Conservation (phyloP, 2,113 vertebrate species). For the Cyrtonyx montezumae region DNA sequence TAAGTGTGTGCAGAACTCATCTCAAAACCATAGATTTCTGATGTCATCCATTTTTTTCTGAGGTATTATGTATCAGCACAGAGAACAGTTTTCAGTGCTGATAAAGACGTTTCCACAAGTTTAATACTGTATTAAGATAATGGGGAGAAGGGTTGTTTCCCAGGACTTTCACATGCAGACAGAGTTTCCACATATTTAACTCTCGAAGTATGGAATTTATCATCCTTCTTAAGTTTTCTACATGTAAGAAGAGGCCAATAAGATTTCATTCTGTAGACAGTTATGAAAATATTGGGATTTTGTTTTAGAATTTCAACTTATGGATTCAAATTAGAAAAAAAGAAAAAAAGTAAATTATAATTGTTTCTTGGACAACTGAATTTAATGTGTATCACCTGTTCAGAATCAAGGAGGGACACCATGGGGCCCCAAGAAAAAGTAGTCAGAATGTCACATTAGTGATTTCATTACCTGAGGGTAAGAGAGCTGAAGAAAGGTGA, state of each 20-base stretch:
- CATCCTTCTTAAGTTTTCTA: not conserved
- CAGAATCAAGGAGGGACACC: not conserved
- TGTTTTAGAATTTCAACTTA: not conserved
- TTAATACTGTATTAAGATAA: not conserved
- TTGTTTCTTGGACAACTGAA: not conserved
- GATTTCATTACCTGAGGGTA: not conserved
- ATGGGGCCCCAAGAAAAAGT: not conserved
- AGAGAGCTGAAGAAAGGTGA: not conserved
- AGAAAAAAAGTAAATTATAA: not conserved
- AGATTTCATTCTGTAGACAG: not conserved
- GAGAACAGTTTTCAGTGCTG: not conserved
- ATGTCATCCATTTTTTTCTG: not conserved
- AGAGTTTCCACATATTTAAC: not conserved
- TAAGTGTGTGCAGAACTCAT: not conserved
- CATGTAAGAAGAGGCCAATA: not conserved
- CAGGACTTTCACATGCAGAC: not conserved
- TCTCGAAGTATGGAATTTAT: not conserved
- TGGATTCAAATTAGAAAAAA: not conserved
- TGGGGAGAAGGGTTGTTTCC: not conserved
- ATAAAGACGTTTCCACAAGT: fast-evolving
- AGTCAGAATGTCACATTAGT: not conserved
- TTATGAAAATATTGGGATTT: not conserved
- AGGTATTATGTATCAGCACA: fast-evolving
- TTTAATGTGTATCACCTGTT: not conserved
- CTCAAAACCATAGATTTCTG: not conserved